Evolutionary conservation across 2,888 invertebrate species (phyloP), one percentile per base, ranked within the genome.

Genomic region (Cheilosia pagana): DNA sequence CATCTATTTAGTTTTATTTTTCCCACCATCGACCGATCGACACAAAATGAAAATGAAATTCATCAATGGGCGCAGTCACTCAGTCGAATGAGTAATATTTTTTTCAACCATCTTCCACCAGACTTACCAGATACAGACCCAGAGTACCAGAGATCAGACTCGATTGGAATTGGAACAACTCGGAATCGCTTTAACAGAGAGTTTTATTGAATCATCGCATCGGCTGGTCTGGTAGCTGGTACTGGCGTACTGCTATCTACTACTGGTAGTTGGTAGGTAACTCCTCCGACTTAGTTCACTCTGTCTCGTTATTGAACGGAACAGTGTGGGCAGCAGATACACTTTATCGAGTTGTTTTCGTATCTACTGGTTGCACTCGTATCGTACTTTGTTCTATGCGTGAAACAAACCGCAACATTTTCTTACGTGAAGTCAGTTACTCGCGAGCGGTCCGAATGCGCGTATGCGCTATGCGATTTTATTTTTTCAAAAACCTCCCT

Each of bases 371-470:
- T 59, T 63, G 41, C 35, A 55, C 14, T 63, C 31, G 25, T 43
- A 14, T 48, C 43, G 19, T 48, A 65, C 48, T 55, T 50, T 41
- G 55, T 8, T 85, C 62, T 71, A 67, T 67, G 81, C 67, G 70
- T 39, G 16, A 53, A 74, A 45, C 74, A 59, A 79, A 59, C 45
- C 70, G 74, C 70, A 48, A 82, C 39, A 65, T 55, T 70, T 59
- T 35, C 72, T 63, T 23, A 83, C 72, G 57, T 52, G n/a, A 79
- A 79, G 59, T 75, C 71, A 85, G 85, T 85, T 85, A 85, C 85
- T 81, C 85, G 85, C 67, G 85, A 81, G 57, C 85, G 85, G 85
- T 85, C 65, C 75, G 67, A 85, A 53, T 81, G 85, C 81, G 85
- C 85, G 62, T 76, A 57, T 85, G 85, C 71, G 85, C 71, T 21